Evolutionary conservation across 2,888 invertebrate genomes (phyloP).

Genomic region (Adelognathus sp.): DNA sequence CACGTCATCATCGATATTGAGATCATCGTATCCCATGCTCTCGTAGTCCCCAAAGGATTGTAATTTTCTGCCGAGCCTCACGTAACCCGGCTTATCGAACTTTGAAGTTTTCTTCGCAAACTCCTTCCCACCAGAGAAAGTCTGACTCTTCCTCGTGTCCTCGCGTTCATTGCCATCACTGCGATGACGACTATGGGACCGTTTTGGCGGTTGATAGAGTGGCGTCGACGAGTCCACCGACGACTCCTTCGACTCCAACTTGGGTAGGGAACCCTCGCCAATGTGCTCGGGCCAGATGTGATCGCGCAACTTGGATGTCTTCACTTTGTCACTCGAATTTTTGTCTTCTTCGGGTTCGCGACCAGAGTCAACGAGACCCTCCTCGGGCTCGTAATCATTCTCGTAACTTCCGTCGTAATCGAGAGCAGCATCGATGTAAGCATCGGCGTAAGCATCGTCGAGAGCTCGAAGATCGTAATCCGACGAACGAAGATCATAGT

Average conservation of each 20-base stretch:
- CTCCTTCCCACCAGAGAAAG: not conserved
- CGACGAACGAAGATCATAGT: slow-evolving; percentile 25
- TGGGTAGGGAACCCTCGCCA: not conserved
- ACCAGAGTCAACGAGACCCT: not conserved
- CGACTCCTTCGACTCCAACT: slow-evolving; percentile 8
- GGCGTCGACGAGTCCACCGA: slow-evolving; percentile 26
- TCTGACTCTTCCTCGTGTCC: not conserved
- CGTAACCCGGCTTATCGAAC: not conserved
- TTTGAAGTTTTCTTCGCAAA: not conserved
- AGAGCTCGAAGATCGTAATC: slow-evolving; percentile 34
- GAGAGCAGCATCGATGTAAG: slow-evolving; percentile 23
- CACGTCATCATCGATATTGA: slow-evolving; percentile 15
- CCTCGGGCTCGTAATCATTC: slow-evolving; percentile 33
- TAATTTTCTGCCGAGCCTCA: slow-evolving; percentile 51
- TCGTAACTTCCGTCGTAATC: slow-evolving; percentile 13
- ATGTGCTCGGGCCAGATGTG: slow-evolving; percentile 56
- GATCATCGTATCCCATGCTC: not conserved
- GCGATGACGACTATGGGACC: not conserved
- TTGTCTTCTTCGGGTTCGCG: slow-evolving; percentile 23
- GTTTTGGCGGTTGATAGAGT: slow-evolving; percentile 30
- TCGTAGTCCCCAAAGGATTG: slow-evolving; percentile 26
- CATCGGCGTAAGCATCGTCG: slow-evolving; percentile 27
- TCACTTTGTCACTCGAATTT: not conserved
- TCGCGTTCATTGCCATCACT: not conserved
- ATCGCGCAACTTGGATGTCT: slow-evolving; percentile 4